A percentile compares a stretch with the other conserved stretches of the same genome.
These are phyloP conservation scores for Melanotaenia boesemani DNA, from an alignment of 2,797 vertebrate genomes.

Conservation along the genomic window DNA sequence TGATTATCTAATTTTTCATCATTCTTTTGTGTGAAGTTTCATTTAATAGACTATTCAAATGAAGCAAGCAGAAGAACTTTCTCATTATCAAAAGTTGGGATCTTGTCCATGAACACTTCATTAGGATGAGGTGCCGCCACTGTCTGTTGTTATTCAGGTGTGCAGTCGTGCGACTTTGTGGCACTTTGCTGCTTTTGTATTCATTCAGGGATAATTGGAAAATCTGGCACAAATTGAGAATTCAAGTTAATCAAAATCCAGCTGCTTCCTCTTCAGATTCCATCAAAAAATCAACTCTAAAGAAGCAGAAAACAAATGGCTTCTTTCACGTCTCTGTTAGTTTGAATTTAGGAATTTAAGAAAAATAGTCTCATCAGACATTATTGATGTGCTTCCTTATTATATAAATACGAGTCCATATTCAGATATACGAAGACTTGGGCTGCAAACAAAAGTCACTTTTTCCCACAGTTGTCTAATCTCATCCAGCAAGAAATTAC, in stretches of 20 bases:
- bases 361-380: conserved; percentile 1
- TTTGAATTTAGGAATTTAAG: not conserved
- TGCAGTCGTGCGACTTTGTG: not conserved
- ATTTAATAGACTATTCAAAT: not conserved
- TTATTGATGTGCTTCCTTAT: not conserved
- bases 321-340: not conserved
- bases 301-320: conserved; percentile 1
- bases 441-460: not conserved
- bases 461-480: not conserved
- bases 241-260: conserved; percentile 44
- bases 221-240: conserved; percentile 54
- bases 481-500: not conserved
- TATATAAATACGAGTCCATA: not conserved
- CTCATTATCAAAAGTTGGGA: not conserved
- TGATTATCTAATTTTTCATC: not conserved
- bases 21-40: not conserved
- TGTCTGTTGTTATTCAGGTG: conserved; percentile 3
- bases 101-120: conserved; percentile 4
- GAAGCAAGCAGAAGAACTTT: not conserved
- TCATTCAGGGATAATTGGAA: conserved; percentile 33
- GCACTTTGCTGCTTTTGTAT: conserved; percentile 20
- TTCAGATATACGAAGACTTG: not conserved
- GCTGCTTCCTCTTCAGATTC: conserved; percentile 50
- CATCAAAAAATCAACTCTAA: conserved; percentile 38
- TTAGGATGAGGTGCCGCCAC: conserved; percentile 4